Evolutionary conservation across 1,140 invertebrate genomes (phyloP).

Genomic region (Metopolophium dirhodum): DNA sequence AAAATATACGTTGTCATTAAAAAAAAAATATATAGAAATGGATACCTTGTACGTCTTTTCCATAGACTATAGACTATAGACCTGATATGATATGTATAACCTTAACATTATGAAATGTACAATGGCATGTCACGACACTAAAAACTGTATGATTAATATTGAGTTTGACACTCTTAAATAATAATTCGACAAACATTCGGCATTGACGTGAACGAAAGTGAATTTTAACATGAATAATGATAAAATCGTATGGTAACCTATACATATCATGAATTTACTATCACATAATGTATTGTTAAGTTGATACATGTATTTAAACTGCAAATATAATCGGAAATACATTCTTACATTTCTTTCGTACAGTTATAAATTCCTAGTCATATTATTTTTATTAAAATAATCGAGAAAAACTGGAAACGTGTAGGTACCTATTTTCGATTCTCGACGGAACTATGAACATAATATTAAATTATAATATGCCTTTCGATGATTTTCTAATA

Average conservation of each 20-base stretch:
- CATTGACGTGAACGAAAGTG: not conserved
- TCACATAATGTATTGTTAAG: not conserved
- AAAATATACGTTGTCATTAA: not conserved
- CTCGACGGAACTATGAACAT: not conserved
- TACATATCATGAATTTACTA: not conserved
- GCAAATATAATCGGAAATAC: not conserved
- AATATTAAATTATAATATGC: not conserved
- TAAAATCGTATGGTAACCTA: not conserved
- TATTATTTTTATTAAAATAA: not conserved
- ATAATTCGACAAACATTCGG: not conserved
- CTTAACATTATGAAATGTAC: not conserved
- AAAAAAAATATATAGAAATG: not conserved
- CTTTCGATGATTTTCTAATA: not conserved
- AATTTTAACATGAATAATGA: conserved; percentile 4
- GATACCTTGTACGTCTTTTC: not conserved
- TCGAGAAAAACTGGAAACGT: not conserved
- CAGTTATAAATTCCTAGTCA: not conserved
- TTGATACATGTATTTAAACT: not conserved
- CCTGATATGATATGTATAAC: not conserved
- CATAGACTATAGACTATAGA: not conserved
- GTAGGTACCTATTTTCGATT: not conserved
- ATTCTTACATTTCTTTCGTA: not conserved
- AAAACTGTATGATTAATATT: conserved; percentile 18
- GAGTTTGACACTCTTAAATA: not conserved
- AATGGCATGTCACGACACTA: not conserved